These are phyloP conservation scores for Acanthurus tractus DNA, from an alignment of 2,797 vertebrate genomes.

Conservation along the genomic window DNA sequence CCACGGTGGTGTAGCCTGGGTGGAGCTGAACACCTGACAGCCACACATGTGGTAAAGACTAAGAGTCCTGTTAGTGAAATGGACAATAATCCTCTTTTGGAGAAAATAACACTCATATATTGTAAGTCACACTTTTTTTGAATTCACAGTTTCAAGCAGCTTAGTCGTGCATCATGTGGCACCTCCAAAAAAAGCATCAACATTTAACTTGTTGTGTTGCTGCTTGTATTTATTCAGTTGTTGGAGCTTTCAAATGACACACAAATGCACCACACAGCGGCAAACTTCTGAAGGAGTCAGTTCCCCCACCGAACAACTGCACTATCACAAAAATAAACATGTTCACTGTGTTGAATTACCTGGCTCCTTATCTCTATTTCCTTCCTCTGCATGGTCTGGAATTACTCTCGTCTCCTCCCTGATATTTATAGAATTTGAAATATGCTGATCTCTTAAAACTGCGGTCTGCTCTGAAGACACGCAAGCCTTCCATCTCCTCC, in stretches of 20 bases:
- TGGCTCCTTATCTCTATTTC: no score
- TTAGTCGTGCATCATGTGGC: background rate
- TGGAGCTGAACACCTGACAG: conserved; percentile 40
- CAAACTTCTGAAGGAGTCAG: background rate
- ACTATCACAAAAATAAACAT: background rate
- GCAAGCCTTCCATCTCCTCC: background rate
- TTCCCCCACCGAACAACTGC: background rate
- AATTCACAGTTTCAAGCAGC: no score
- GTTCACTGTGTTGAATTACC: background rate
- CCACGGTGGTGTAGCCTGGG: background rate
- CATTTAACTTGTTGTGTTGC: background rate
- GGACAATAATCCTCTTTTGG: background rate
- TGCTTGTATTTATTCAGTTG: background rate
- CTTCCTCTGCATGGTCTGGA: background rate
- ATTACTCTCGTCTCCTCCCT: background rate
- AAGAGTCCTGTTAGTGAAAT: conserved; percentile 3
- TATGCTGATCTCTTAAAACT: background rate
- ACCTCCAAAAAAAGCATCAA: background rate
- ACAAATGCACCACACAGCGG: background rate
- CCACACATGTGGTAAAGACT: background rate
- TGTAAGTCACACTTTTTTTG: background rate
- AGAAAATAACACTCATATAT: conserved; percentile 1
- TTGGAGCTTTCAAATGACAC: background rate
- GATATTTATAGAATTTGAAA: conserved; percentile 5
- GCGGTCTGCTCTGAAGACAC: background rate